These are phyloP conservation scores for Atractosteus spatula DNA, from an alignment of 2,113 vertebrate species.

Conservation along the genomic window DNA sequence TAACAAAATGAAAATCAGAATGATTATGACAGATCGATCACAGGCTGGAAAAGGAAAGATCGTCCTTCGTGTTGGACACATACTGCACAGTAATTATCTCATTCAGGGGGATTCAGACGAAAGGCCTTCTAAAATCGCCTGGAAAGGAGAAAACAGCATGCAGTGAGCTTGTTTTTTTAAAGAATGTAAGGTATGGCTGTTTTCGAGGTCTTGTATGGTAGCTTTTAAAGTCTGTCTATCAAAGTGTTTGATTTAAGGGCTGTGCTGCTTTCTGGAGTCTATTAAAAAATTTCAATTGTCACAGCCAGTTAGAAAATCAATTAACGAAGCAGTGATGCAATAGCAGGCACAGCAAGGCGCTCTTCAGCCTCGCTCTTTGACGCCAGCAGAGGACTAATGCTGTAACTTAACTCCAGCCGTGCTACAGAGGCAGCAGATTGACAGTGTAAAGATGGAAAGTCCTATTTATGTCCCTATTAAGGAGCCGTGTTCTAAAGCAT, in stretches of 20 bases:
- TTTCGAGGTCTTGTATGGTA: too few species aligned
- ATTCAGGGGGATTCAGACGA: too few species aligned
- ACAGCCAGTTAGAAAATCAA: slow-evolving; percentile 40
- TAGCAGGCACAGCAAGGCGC: slow-evolving; percentile 23
- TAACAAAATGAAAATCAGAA: too few species aligned
- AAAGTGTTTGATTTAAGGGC: slow-evolving; percentile 8
- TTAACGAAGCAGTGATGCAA: slow-evolving; percentile 32
- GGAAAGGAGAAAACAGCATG: too few species aligned
- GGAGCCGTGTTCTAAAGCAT: background rate
- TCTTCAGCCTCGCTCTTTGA: slow-evolving; percentile 28
- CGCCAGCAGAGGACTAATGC: slow-evolving; percentile 22
- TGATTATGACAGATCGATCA: too few species aligned
- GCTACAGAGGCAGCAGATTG: slow-evolving; percentile 50
- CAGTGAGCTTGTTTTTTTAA: too few species aligned
- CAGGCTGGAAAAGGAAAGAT: too few species aligned
- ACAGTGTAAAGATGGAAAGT: slow-evolving; percentile 28
- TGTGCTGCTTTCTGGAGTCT: slow-evolving; percentile 16
- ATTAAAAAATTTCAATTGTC: slow-evolving; percentile 34
- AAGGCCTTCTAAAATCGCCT: too few species aligned
- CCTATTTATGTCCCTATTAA: slow-evolving; percentile 1
- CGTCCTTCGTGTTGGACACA: too few species aligned
- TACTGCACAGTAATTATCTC: too few species aligned
- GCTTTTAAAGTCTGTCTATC: background rate
- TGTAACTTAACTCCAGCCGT: slow-evolving; percentile 46
- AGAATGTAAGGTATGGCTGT: too few species aligned